Base-by-base conservation (phyloP, 2,888 invertebrate species). In the Polydrusus pterygomalis region DNA sequence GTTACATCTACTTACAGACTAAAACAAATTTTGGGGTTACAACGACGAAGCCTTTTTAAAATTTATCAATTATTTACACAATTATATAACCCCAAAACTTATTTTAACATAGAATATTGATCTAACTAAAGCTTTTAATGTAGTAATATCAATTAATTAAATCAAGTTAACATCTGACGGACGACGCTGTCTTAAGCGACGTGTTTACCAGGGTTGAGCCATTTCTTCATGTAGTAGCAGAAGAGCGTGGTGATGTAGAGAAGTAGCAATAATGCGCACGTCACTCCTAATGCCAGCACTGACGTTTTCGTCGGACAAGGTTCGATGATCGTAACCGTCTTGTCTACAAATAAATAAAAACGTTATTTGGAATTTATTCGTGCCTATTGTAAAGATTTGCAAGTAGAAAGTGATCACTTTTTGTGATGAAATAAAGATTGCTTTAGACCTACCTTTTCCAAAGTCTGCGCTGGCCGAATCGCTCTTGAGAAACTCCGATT, bases 181-280 rank as follows among this genome's bases (percentile, higher is more conserved):
- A n/a, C n/a, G n/a, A n/a, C n/a, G n/a, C n/a, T n/a, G n/a, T n/a
- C 5, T 5, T 25, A 25, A 25, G 25, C 25, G 90, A 95, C 91
- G 88, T 93, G 94, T 87, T 96, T 96, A 83, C 94, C 93, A 13
- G 96, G 96, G 80, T 93, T 91, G 87, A 96, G 90, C 96, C 96
- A 96, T 87, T 96, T 96, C 87, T 95, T 95, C 94, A 96, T 96
- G 90, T 95, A 96, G 89, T 96, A 96, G 88, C 95, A 96, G 90
- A 96, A 96, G 83, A 97, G 91, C 67, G 96, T 97, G 83, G 96
- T 96, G 84, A 97, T 93, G 89, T 97, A 97, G 71, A 97, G 91
- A 73, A 97, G 91, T 68, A 97, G 92, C 84, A 97, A 90, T 77
- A 97, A 91, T 74, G 96, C 96, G 87, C 97, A 97, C 70, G 97